A percentile compares a stretch with the other conserved stretches of the same genome.
Conservation (phyloP, 2,888 invertebrate species). For the Athripsodes cinereus region DNA sequence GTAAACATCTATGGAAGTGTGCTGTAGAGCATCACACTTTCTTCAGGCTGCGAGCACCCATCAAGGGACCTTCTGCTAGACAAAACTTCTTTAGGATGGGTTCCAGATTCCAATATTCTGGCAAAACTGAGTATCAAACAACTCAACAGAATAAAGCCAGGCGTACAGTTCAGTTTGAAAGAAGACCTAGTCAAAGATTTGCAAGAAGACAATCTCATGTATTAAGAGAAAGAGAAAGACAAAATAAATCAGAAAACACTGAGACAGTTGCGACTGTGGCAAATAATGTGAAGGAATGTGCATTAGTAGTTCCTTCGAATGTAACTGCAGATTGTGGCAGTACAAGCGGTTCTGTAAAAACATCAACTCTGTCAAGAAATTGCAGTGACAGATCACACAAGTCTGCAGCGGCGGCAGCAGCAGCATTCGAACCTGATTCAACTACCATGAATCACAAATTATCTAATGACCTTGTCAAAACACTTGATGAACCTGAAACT, state of each 20-base stretch:
- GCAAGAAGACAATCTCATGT: slow-evolving; percentile 89
- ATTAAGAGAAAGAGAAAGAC: slow-evolving; percentile 70
- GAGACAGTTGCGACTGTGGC: slow-evolving; percentile 25
- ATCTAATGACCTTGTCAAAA: slow-evolving; percentile 36
- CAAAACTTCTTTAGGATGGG: slow-evolving; percentile 99
- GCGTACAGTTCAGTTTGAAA: slow-evolving; percentile 91
- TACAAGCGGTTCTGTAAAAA: slow-evolving; percentile 34
- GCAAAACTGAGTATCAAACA: slow-evolving; percentile 97
- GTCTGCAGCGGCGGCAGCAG: slow-evolving; percentile 28
- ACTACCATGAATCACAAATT: slow-evolving; percentile 32
- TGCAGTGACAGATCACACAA: slow-evolving; percentile 54
- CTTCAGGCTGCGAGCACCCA: slow-evolving; percentile 87
- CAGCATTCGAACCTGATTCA: slow-evolving; percentile 6
- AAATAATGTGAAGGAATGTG: slow-evolving; percentile 28
- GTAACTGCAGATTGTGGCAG: slow-evolving; percentile 34
- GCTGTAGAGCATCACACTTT: slow-evolving; percentile 99
- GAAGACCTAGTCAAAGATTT: slow-evolving; percentile 94
- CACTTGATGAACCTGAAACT: slow-evolving; percentile 25
- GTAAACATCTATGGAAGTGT: slow-evolving; percentile 99
- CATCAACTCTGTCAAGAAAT: slow-evolving; percentile 38
- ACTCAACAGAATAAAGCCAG: slow-evolving; percentile 86
- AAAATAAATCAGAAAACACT: slow-evolving; percentile 30
- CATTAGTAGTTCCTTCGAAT: slow-evolving; percentile 30
- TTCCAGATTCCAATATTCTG: slow-evolving; percentile 89
- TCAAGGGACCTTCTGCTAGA: slow-evolving; percentile 80